Percentiles rank a stretch among this genome's conserved stretches.
Conservation (phyloP, 2,797 vertebrate species). For the Delichon dasypus region DNA sequence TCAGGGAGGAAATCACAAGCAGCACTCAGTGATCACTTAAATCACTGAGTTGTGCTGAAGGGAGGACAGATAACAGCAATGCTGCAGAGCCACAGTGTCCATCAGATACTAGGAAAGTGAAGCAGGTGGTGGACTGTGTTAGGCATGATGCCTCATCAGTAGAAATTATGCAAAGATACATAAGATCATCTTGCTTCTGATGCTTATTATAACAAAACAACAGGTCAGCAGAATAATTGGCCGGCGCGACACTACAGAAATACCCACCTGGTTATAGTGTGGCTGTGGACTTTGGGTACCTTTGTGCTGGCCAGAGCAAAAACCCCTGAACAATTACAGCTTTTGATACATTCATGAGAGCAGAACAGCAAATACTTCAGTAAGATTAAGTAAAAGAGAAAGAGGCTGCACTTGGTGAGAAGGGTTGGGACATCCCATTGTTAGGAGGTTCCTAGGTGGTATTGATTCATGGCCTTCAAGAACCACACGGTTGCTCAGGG, state of each 20-base stretch:
- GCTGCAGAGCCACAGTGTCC: neutral
- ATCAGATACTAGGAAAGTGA: neutral
- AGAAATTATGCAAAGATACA: neutral
- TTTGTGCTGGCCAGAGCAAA: neutral
- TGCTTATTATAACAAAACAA: slow-evolving; percentile 27
- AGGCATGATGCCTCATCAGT: neutral
- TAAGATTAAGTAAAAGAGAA: neutral
- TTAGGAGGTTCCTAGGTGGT: neutral
- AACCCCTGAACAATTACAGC: neutral
- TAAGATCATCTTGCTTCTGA: neutral
- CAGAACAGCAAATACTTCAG: neutral
- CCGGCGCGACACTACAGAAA: neutral
- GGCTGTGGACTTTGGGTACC: neutral
- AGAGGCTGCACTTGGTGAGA: neutral
- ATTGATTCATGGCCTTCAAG: neutral
- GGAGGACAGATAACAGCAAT: neutral
- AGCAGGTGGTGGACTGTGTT: neutral
- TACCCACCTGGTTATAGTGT: neutral
- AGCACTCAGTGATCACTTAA: neutral
- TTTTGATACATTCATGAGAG: neutral
- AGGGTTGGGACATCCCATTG: neutral
- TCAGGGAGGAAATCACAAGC: neutral
- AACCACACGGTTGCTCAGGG: accelerated
- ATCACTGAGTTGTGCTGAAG: neutral
- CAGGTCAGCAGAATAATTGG: neutral